Evolutionary conservation across 2,113 vertebrate species (phyloP).

Genomic region (Gadus macrocephalus): DNA sequence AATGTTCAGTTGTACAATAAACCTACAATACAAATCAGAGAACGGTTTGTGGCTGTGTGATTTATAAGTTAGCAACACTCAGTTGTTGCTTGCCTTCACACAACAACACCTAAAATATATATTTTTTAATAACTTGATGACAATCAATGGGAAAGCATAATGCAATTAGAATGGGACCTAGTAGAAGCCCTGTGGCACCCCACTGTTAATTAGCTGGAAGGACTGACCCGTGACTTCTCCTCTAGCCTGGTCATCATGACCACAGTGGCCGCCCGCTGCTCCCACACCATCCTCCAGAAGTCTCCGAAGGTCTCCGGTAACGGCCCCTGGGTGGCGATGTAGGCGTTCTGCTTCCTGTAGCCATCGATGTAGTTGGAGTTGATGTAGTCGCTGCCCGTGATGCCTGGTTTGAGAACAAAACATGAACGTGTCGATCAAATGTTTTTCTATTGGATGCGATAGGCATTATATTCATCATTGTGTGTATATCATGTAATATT

Average conservation of each 20-base stretch:
- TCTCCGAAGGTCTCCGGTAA: conserved; percentile 95
- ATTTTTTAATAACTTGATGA: no score
- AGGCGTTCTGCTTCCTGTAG: conserved; percentile 96
- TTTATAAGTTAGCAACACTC: conserved; percentile 7
- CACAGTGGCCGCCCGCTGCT: conserved; percentile 92
- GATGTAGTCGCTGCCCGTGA: conserved; percentile 95
- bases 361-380: conserved; percentile 98
- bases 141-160: no score
- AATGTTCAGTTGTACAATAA: not conserved
- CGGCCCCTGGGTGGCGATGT: conserved; percentile 95
- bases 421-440: not conserved
- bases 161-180: not conserved
- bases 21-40: conserved; percentile 21
- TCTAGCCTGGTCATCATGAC: conserved; percentile 99
- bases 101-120: no score
- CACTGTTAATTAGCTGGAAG: not conserved
- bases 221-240: conserved; percentile 91
- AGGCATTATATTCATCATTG: no score
- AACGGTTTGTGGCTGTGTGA: conserved; percentile 10
- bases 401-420: conserved; percentile 70
- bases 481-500: not conserved
- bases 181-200: not conserved
- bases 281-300: conserved; percentile 99
- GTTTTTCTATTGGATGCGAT: no score
- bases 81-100: not conserved